These are phyloP conservation scores for Vespertilio murinus DNA, from an alignment of 2,797 vertebrate species.

Conservation along the genomic window DNA sequence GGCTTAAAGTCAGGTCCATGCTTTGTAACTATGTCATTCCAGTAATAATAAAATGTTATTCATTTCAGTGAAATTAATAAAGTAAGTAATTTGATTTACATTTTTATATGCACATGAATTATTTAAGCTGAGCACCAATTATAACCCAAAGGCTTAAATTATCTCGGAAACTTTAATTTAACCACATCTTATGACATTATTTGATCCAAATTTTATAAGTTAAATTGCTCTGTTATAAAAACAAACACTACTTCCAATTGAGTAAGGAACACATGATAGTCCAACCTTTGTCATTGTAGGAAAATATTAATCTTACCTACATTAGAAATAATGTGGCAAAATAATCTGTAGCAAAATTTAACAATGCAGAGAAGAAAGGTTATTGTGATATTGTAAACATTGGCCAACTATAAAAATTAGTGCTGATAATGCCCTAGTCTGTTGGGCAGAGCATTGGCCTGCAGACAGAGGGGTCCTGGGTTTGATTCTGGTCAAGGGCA, in stretches of 20 bases:
- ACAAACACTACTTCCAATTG: background rate
- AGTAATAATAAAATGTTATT: background rate
- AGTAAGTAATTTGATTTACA: background rate
- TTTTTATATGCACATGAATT: conserved; percentile 19
- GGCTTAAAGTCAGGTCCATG: background rate
- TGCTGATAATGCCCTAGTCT: background rate
- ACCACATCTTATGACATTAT: background rate
- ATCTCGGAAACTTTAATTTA: background rate
- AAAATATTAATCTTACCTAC: background rate
- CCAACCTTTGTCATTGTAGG: background rate
- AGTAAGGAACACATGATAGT: background rate
- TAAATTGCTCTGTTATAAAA: background rate
- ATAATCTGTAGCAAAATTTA: conserved; percentile 16
- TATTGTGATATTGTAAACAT: background rate
- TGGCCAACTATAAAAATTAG: background rate
- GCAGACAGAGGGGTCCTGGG: too few relatives aligned
- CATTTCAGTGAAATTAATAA: background rate
- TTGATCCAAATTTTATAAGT: conserved; percentile 13
- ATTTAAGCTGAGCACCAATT: background rate
- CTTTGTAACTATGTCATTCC: background rate
- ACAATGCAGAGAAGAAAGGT: background rate
- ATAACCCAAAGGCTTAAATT: background rate
- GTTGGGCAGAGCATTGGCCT: too few relatives aligned
- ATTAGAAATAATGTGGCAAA: background rate
- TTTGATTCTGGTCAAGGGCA: too few relatives aligned